Percentiles rank a stretch among this genome's conserved stretches.
Conservation (phyloP, 2,888 invertebrate genomes). For the Metalampra italica region DNA sequence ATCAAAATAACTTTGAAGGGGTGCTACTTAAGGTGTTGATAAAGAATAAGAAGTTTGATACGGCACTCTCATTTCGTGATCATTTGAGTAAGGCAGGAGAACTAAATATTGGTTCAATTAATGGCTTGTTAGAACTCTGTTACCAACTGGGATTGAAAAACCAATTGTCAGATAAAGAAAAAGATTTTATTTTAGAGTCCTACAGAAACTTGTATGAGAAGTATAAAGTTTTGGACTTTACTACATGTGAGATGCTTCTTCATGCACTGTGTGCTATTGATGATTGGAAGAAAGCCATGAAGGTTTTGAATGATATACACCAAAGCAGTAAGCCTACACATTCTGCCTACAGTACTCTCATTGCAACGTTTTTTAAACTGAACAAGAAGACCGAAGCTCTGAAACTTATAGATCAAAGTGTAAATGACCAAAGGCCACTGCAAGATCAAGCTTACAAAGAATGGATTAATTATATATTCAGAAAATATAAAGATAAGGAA, state of each 20-base stretch:
- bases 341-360: constrained; percentile 70
- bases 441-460: constrained; percentile 66
- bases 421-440: constrained; percentile 57
- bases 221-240: constrained; percentile 78
- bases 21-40: constrained; percentile 76
- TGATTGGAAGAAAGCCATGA: constrained; percentile 80
- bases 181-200: constrained; percentile 73
- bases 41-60: constrained; percentile 51
- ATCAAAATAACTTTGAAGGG: constrained; percentile 78
- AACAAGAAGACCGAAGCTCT: constrained; percentile 79
- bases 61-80: constrained; percentile 78
- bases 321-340: constrained; percentile 62
- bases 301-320: constrained; percentile 80
- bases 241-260: constrained; percentile 80
- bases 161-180: constrained; percentile 59
- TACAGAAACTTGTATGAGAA: constrained; percentile 67
- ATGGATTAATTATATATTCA: constrained; percentile 72
- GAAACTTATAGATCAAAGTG: constrained; percentile 77
- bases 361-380: constrained; percentile 79
- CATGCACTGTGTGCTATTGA: constrained; percentile 80
- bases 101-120: constrained; percentile 77
- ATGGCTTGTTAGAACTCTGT: constrained; percentile 78
- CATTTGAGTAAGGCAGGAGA: constrained; percentile 70
- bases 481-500: constrained; percentile 49
- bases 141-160: constrained; percentile 44